Base-by-base conservation (phyloP, 2,113 vertebrate genomes). In the Limnothrissa miodon region DNA sequence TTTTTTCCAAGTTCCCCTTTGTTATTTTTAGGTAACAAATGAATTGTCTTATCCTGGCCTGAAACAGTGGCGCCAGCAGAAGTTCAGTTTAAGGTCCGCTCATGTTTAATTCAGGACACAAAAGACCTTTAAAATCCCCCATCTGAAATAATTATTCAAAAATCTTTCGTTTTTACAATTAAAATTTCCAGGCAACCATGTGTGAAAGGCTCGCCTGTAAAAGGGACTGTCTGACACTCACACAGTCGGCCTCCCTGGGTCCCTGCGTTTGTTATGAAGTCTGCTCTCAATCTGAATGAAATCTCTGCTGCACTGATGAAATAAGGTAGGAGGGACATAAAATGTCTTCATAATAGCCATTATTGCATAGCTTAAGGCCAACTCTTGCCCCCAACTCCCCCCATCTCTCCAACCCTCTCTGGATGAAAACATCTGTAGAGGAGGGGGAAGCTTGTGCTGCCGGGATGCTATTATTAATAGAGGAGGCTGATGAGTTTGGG, bases 121-220 rank as follows among this genome's bases (percentile, higher is more conserved):
- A 44, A 79, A 42, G 13, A 44, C 21, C 80, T 82, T 83, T 78
- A 70, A 53, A 74, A 46, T n/a, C 11, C 46, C 80, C 78, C 66
- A 81, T 74, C 21, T 0, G 33, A 33, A 59, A 39, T 53, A 78
- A 86, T 86, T 86, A 86, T 36, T 82, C 80, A 84, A 79, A 79
- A 84, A 70, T 45, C 21, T 39, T 66, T 83, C 10, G 45, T 51
- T 74, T n/a, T 45, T 23, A 45, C 59, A 83, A 62, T 66, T 81
- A 81, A 78, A 45, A 78, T 78, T 81, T 82, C 78, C 62, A 46
- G 70, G 7, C 56, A 82, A 42, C 33, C 39, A 3, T 39, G 39
- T 42, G 78, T 15, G 21, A 2, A 33, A 29, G 9, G 13, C 25
- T n/a, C 25, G 45, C 33, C 81, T 21, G 9, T 79, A 39, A 39